phyloP scores from a whole-genome alignment of 2,888 invertebrate genomes.

The Rambutsinella grinnellia region DNA sequence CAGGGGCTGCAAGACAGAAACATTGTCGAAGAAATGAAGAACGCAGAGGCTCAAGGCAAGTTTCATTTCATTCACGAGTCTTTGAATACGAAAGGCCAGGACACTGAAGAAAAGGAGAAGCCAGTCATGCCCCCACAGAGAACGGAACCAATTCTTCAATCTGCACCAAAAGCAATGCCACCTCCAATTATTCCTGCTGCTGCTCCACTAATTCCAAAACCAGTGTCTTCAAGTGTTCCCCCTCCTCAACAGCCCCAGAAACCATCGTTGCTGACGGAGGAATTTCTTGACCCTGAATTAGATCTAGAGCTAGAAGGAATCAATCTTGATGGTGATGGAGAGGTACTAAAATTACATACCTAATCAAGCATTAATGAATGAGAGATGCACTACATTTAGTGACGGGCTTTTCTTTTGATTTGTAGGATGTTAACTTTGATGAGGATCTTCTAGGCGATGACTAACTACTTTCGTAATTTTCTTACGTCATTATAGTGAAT shows the following conservation, averaged over 20 bases:
- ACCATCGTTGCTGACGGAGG: constrained; percentile 67
- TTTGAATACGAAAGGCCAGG: constrained; percentile 2
- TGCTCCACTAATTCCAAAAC: constrained; percentile 38
- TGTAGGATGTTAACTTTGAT: constrained; percentile 81
- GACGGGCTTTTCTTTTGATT: constrained; percentile 64
- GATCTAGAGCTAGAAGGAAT: constrained; percentile 88
- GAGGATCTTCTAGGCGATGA: constrained; percentile 79
- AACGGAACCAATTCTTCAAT: constrained; percentile 18
- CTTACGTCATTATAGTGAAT: neutral
- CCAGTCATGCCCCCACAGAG: constrained; percentile 30
- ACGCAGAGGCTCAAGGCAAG: constrained; percentile 73
- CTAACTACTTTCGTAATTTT: constrained; percentile 50
- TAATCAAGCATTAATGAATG: neutral
- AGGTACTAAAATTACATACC: constrained; percentile 70
- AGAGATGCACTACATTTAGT: neutral
- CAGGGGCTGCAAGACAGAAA: constrained; percentile 79
- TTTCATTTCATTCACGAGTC: constrained; percentile 69
- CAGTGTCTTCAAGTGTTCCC: constrained; percentile 8
- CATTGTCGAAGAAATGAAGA: constrained; percentile 79
- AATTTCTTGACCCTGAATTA: constrained; percentile 78
- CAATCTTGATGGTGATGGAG: constrained; percentile 83
- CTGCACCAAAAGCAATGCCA: constrained; percentile 34
- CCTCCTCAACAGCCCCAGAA: constrained; percentile 36
- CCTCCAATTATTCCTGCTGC: constrained; percentile 37
- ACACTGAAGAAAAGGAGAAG: constrained; percentile 54